Percentiles rank a stretch among this genome's conserved stretches.
Conservation (phyloP, 2,888 invertebrate species). For the Cheilosia variabilis region DNA sequence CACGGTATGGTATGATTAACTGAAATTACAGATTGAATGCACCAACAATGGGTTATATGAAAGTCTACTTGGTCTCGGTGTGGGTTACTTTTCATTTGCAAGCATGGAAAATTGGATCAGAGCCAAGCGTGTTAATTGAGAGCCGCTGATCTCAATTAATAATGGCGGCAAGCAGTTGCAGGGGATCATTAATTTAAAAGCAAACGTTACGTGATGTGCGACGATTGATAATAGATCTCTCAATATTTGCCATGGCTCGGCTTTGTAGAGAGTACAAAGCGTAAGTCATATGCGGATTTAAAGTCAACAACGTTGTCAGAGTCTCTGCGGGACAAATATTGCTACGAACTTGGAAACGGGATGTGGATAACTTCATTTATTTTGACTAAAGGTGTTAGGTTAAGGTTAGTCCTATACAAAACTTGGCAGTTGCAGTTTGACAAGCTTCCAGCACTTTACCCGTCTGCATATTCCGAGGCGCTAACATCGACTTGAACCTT, state of each 20-base stretch:
- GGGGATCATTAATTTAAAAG: conserved; percentile 19
- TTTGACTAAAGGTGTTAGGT: too few relatives aligned
- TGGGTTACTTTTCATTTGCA: conserved; percentile 18
- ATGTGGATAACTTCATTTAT: too few relatives aligned
- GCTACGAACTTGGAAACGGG: too few relatives aligned
- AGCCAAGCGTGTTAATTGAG: conserved; percentile 63
- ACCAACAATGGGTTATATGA: conserved; percentile 60
- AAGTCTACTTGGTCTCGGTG: conserved; percentile 5
- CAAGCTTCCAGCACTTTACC: too few relatives aligned
- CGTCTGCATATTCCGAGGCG: too few relatives aligned
- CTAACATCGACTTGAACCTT: too few relatives aligned
- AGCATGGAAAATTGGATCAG: conserved; percentile 42
- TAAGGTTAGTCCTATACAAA: too few relatives aligned
- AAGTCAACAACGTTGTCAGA: too few relatives aligned
- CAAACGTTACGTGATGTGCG: conserved; percentile 10
- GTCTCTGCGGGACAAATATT: too few relatives aligned
- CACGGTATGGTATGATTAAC: conserved; percentile 48
- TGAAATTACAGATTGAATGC: conserved; percentile 48
- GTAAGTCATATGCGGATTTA: too few relatives aligned
- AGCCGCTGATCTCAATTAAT: conserved; percentile 54
- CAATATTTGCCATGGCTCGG: background rate
- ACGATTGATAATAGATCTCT: conserved; percentile 5
- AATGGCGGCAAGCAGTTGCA: conserved; percentile 24
- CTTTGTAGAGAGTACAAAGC: too few relatives aligned
- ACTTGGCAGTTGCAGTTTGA: too few relatives aligned